Evolutionary conservation across 2,797 vertebrate species (phyloP), one percentile per base, ranked within the genome.

Genomic region (Phyllotis vaccarum): DNA sequence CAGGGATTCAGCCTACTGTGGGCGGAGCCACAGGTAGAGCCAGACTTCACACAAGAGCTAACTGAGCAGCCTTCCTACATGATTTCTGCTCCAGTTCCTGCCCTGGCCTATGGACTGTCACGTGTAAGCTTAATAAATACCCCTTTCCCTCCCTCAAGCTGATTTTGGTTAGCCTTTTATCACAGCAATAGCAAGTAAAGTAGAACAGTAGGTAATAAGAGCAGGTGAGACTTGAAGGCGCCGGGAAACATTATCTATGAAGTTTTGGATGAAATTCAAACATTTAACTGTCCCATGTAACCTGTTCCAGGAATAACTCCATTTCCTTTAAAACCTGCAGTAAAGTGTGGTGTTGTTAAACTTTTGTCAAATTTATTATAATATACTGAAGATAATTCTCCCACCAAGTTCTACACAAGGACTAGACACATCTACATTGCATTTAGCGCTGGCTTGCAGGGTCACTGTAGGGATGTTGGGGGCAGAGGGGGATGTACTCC

Each of bases 301-400:
- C 9, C 27, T 62, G 21, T 86, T 93, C 81, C 79, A 70, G n/a
- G 29, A 79, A 56, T 68, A 16, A 86, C 52, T 60, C 58, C 2
- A 0, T 93, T 83, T 78, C 31, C 52, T 93, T 81, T 93, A 64
- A 96, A 82, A 88, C 83, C 24, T 68, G 19, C 58, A 83, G 19
- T 94, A 7, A 79, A 83, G 29, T 49, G 72, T 34, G 52, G 2
- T 16, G 40, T 19, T 81, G n/a, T 6, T 94, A 37, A 66, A 58
- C 78, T 86, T 92, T 86, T 37, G 31, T 14, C 43, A 2, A 88
- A 46, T 72, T 2, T 89, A 54, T 88, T 80, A 78, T 70, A 87
- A 91, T 3, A 56, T 56, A 74, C 10, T 49, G 37, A 87, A 95
- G 86, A 81, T 6, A 83, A 75, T 82, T 90, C 29, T 94, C 56